These are phyloP conservation scores for Zingel zingel DNA, from an alignment of 2,113 vertebrate species.

Conservation along the genomic window DNA sequence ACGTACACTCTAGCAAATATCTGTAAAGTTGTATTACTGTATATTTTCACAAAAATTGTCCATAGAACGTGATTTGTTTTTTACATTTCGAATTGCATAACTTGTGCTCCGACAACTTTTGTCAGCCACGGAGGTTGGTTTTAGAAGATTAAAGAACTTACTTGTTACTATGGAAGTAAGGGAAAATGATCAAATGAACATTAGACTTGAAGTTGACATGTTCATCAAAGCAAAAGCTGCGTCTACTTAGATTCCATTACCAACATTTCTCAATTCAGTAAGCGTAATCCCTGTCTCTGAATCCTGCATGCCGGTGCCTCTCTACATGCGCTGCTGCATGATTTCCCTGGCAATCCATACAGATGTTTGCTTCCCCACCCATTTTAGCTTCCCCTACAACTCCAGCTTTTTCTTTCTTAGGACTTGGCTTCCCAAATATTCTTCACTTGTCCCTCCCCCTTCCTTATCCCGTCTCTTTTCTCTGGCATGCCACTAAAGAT, in stretches of 20 bases:
- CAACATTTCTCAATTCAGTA: not conserved
- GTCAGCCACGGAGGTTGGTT: too few species aligned
- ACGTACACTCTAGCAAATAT: too few species aligned
- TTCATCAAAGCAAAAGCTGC: not conserved
- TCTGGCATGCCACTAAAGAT: constrained; percentile 61
- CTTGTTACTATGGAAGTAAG: not conserved
- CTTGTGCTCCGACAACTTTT: too few species aligned
- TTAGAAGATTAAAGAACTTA: too few species aligned
- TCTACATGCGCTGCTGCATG: constrained; percentile 36
- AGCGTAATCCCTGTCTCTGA: not conserved
- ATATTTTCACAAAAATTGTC: too few species aligned
- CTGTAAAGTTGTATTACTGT: too few species aligned
- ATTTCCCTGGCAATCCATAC: not conserved
- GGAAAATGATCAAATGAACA: not conserved
- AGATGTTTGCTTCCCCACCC: constrained; percentile 3
- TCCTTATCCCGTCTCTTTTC: constrained; percentile 9
- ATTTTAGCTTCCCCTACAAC: constrained; percentile 7
- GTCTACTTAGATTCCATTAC: not conserved
- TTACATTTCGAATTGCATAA: too few species aligned
- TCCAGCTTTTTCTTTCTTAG: constrained; percentile 11
- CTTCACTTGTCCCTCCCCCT: not conserved
- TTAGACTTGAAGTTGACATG: not conserved
- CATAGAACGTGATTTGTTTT: too few species aligned
- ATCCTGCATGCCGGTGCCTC: constrained; percentile 24
- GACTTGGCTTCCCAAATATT: constrained; percentile 19